Conservation (phyloP, 92 coral and sea anemone genomes). For the Parazoanthus swiftii region DNA sequence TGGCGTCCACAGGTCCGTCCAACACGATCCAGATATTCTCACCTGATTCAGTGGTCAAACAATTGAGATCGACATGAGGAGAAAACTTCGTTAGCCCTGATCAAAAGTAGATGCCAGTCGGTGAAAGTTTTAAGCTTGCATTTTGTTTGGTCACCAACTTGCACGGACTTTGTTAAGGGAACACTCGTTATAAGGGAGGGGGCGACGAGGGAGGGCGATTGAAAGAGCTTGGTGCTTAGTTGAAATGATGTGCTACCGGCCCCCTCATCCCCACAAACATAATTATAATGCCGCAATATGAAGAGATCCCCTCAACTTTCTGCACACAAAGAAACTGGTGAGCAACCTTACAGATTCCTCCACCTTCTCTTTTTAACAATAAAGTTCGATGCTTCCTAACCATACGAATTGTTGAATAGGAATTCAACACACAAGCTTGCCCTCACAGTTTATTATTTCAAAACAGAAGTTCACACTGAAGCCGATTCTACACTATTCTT, state of each 20-base stretch:
- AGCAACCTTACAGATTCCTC: neutral
- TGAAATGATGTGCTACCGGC: neutral
- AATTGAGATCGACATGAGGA: neutral
- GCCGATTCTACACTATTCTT: too few species aligned
- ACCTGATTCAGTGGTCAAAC: conserved; percentile 43
- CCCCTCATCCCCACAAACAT: neutral
- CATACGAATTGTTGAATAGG: too few species aligned
- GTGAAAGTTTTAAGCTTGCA: too few species aligned
- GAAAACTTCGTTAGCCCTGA: neutral
- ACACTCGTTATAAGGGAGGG: neutral
- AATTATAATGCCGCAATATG: neutral
- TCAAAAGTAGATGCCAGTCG: too few species aligned
- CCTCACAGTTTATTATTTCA: too few species aligned
- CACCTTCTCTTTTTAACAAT: neutral
- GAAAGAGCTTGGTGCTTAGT: neutral
- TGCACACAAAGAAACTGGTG: neutral
- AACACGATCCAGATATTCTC: conserved; percentile 90
- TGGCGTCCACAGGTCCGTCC: conserved; percentile 92
- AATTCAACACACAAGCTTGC: too few species aligned
- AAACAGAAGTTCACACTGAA: too few species aligned
- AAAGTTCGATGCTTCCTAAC: too few species aligned
- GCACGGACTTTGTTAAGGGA: neutral
- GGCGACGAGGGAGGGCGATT: neutral
- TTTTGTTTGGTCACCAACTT: too few species aligned
- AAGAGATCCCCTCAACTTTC: neutral